Conservation (phyloP, 2,113 vertebrate genomes). For the Narcine bancroftii region DNA sequence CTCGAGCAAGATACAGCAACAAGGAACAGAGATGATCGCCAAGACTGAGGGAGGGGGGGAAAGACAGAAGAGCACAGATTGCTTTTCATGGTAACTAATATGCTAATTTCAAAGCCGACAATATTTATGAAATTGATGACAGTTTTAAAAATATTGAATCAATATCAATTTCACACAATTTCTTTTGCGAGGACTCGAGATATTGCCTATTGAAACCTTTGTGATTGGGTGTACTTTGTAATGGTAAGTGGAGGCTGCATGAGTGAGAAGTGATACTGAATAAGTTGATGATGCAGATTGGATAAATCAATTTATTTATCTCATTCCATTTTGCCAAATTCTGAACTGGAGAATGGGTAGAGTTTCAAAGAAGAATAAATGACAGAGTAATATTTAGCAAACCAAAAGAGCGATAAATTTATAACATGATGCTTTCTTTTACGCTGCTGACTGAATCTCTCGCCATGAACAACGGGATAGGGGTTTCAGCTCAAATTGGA, state of each 20-base stretch:
- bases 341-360: not conserved
- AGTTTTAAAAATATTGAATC: not conserved
- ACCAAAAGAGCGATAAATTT: not conserved
- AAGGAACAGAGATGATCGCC: no score
- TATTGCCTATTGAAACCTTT: not conserved
- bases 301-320: not conserved
- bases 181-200: not conserved
- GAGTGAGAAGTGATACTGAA: not conserved
- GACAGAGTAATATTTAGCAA: not conserved
- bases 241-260: not conserved
- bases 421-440: not conserved
- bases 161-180: not conserved
- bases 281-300: not conserved
- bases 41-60: no score
- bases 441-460: not conserved
- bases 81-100: no score
- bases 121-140: not conserved
- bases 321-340: not conserved
- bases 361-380: not conserved
- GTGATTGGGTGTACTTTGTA: not conserved
- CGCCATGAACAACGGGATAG: not conserved
- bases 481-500: not conserved
- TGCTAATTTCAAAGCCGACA: no score
- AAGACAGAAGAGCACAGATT: no score
- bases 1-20: no score